Evolutionary conservation across 2,797 vertebrate species (phyloP), one percentile per base, ranked within the genome.

Genomic region (Synanceia verrucosa): DNA sequence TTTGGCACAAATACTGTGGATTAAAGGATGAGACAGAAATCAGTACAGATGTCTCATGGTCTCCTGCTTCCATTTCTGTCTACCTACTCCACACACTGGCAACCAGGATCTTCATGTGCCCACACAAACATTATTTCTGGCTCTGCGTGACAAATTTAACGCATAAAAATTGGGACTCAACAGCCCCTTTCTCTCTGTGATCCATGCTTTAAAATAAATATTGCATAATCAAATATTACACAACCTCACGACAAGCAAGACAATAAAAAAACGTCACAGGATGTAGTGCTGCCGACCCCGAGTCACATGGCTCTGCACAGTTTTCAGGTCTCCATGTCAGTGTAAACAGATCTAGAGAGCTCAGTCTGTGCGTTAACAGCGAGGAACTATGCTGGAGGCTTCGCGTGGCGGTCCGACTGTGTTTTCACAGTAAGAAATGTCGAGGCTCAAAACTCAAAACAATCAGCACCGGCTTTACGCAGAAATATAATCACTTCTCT

Each of bases 401-500:
- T 60, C 81, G 66, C 4, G 70, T 24, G 3, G 79, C 0, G 75
- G 57, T 18, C 34, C 2, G 19, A 77, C 39, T 70, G 75, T 34
- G 65, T 70, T 65, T 24, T 4, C 78, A 68, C 80, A 78, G 73
- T 29, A 12, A 64, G 66, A 74, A 14, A 51, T 48, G 58, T 73
- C 72, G 6, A 61, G 9, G 47, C 61, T 64, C 33, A 8, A n/a
- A 57, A 64, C 46, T 36, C 31, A 4, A 19, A 58, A 61, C 57
- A 59, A 63, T 56, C 52, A 47, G 4, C 61, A 24, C 24, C 5
- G 29, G 16, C 50, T 50, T 57, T 13, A 50, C 33, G 1, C 39
- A 36, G 55, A 70, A 68, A 16, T 52, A 18, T 65, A 36, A 11
- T 2, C 2, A n/a, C 43, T 73, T 18, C 44, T 53, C 71, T 72